Conservation (phyloP, 1,140 invertebrate species). For the Nilaparvata lugens region DNA sequence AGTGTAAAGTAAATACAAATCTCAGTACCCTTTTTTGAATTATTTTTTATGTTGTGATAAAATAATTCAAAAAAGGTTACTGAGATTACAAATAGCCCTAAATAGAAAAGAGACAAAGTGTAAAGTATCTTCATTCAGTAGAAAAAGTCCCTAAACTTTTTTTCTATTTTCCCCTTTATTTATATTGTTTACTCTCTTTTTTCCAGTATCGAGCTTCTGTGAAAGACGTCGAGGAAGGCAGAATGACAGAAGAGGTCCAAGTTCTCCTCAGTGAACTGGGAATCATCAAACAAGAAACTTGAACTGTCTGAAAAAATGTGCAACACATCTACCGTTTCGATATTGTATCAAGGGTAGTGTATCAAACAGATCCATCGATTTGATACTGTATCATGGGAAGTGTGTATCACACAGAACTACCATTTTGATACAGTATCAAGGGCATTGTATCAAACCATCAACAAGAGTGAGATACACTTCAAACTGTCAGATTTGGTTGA, state of each 20-base stretch:
- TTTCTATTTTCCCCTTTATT: background rate
- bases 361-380: background rate
- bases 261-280: conserved; percentile 59
- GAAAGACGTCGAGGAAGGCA: conserved; percentile 66
- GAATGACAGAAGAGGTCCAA: conserved; percentile 64
- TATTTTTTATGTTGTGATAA: background rate
- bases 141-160: too few relatives aligned
- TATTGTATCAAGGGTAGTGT: too few relatives aligned
- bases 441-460: too few relatives aligned
- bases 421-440: too few relatives aligned
- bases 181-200: conserved; percentile 8
- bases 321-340: background rate
- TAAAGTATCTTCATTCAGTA: too few relatives aligned
- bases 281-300: conserved; percentile 46
- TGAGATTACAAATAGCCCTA: too few relatives aligned
- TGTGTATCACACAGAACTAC: background rate
- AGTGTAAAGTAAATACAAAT: background rate
- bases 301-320: background rate
- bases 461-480: too few relatives aligned
- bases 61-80: background rate
- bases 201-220: conserved; percentile 72
- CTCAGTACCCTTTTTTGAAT: background rate
- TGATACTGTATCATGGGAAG: background rate
- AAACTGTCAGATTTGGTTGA: too few relatives aligned
- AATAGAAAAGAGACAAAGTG: too few relatives aligned